Evolutionary conservation across 2,797 vertebrate species (phyloP), one percentile per base, ranked within the genome.

Genomic region (Aphelocoma californica): DNA sequence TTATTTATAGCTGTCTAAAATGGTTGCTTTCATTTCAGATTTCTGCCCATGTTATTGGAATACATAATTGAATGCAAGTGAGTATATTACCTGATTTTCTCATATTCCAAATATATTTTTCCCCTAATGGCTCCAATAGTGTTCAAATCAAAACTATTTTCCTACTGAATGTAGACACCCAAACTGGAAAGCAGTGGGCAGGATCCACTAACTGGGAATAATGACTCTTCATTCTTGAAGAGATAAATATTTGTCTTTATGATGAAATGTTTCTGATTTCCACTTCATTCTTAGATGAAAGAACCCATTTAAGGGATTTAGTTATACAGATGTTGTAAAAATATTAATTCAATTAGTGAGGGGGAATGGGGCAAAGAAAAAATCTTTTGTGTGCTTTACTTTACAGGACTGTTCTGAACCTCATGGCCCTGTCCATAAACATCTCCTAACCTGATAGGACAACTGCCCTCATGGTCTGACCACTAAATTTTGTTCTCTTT

Each of bases 1-100:
- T 86, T 75, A 84, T 93, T 96, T 95, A 88, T 70, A 90, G 31
- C 38, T 51, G 26, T 28, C 17, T 88, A 72, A 88, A 91, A 81
- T 54, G 51, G 21, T 7, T 87, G 26, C 24, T 84, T 93, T 93
- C 72, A 74, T 93, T 93, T 88, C 72, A 70, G 48, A 44, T 70
- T 86, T 92, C 72, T 90, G 42, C 11, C 34, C 45, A 20, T 51
- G 3, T 57, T 81, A 45, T 51, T 64, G 32, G 48, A 81, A 80
- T 71, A 86, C 48, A 62, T 79, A 86, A 70, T 70, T 26, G 4
- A 83, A 61, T 34, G 28, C 3, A 83, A 80, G 25, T 10, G 18
- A 83, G 9, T 18, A 12, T 3, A 42, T 72, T 70, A 84, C n/a
- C 42, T 64, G 15, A 71, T 81, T 88, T 93, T 73, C 26, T 84